A percentile compares a stretch with the other conserved stretches of the same genome.
phyloP scores from a whole-genome alignment of 2,888 invertebrate genomes.

The Drosophila paucipuncta region DNA sequence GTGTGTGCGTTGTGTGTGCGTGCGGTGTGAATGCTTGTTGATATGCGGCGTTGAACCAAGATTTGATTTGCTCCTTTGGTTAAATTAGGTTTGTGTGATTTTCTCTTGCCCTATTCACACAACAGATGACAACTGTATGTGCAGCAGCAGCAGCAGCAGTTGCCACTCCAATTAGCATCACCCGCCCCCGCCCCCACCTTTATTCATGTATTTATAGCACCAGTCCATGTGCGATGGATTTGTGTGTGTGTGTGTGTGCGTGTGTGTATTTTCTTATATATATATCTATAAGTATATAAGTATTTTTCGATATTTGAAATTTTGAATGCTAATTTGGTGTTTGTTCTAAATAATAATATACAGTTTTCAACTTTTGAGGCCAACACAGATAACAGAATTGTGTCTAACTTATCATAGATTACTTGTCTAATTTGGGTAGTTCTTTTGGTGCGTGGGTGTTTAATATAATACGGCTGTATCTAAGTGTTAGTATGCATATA shows the following conservation, averaged over 20 bases:
- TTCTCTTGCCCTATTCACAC: constrained; percentile 16
- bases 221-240: constrained; percentile 72
- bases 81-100: constrained; percentile 32
- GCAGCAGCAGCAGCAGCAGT: constrained; percentile 36
- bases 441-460: constrained; percentile 44
- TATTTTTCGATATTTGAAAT: constrained; percentile 26
- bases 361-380: constrained; percentile 19
- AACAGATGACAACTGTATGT: constrained; percentile 19
- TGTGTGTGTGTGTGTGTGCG: constrained; percentile 15
- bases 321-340: constrained; percentile 24
- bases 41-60: constrained; percentile 43
- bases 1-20: constrained; percentile 29
- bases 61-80: constrained; percentile 38
- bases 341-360: constrained; percentile 18
- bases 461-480: constrained; percentile 17
- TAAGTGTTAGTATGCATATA: constrained; percentile 1
- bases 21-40: constrained; percentile 57
- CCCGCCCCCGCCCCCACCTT: constrained; percentile 9
- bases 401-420: constrained; percentile 46
- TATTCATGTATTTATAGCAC: constrained; percentile 65
- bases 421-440: constrained; percentile 35
- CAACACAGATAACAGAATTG: constrained; percentile 35
- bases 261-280: neutral
- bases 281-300: constrained; percentile 3
- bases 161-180: constrained; percentile 12